Conservation (phyloP, 2,888 invertebrate species). For the Linyphia triangularis region DNA sequence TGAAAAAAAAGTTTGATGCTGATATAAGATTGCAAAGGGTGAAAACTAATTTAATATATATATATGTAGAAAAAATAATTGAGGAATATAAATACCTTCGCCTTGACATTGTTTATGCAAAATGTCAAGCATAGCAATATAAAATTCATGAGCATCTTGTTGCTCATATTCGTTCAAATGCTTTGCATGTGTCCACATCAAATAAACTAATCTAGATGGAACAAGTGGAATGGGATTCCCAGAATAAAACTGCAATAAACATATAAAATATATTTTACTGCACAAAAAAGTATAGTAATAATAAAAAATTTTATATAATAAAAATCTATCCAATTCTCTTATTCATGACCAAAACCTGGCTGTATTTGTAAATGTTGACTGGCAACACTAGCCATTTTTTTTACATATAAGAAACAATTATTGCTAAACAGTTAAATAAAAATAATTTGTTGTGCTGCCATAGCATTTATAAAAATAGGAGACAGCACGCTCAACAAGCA, state of each 20-base stretch:
- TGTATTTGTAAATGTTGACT: not conserved
- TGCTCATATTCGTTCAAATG: slow-evolving; percentile 97
- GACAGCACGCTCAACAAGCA: too few relatives aligned
- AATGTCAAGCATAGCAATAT: slow-evolving; percentile 95
- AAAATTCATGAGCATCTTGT: slow-evolving; percentile 99
- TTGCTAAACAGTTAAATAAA: not conserved
- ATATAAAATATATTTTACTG: not conserved
- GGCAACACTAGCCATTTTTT: not conserved
- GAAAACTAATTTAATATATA: not conserved
- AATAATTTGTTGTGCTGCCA: too few relatives aligned
- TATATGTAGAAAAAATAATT: not conserved
- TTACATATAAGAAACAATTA: not conserved
- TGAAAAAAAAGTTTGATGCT: not conserved
- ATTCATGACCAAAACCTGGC: not conserved
- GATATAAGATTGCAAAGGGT: not conserved
- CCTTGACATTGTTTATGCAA: slow-evolving; percentile 88
- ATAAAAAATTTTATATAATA: not conserved
- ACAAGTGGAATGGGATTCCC: slow-evolving; percentile 93
- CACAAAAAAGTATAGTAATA: not conserved
- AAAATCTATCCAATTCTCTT: not conserved
- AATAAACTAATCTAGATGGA: slow-evolving; percentile 91
- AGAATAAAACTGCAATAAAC: slow-evolving; percentile 88
- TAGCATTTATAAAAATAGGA: too few relatives aligned
- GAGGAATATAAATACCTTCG: not conserved
- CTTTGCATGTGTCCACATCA: slow-evolving; percentile 97